Percentiles rank a stretch among this genome's conserved stretches.
phyloP scores from a whole-genome alignment of 2,113 vertebrate genomes.

The Grammomys dolichurus region DNA sequence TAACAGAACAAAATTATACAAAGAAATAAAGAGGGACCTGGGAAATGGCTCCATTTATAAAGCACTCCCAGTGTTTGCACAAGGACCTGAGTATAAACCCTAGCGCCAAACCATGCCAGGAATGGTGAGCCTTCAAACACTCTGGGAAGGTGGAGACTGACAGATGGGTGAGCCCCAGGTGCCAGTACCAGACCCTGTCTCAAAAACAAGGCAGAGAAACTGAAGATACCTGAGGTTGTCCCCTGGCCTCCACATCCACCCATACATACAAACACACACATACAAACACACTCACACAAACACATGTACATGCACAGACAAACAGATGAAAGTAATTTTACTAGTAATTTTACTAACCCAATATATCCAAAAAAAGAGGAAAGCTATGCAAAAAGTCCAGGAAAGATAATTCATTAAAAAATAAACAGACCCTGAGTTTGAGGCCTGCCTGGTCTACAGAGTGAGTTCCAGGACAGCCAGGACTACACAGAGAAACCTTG shows the following conservation, averaged over 20 bases:
- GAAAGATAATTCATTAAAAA: background rate
- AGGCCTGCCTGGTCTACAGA: no score
- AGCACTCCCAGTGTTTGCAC: no score
- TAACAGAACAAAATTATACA: background rate
- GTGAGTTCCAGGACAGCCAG: no score
- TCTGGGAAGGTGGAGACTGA: background rate
- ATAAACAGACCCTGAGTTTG: no score
- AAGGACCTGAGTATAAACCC: background rate
- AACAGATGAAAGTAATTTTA: background rate
- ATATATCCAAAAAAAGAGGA: slow-evolving; percentile 22
- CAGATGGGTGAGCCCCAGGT: background rate
- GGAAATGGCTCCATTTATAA: no score
- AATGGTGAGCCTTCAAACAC: background rate
- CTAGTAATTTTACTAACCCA: background rate
- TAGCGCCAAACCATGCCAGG: background rate
- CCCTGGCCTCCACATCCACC: background rate
- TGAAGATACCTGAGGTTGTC: background rate
- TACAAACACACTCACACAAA: background rate
- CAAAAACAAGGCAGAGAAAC: background rate
- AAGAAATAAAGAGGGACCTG: background rate
- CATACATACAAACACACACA: background rate
- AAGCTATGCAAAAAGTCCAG: background rate
- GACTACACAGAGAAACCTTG: no score
- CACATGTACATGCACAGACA: background rate
- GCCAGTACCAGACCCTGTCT: background rate